These are phyloP conservation scores for Labia minor DNA, from an alignment of 2,888 invertebrate genomes.

Conservation along the genomic window DNA sequence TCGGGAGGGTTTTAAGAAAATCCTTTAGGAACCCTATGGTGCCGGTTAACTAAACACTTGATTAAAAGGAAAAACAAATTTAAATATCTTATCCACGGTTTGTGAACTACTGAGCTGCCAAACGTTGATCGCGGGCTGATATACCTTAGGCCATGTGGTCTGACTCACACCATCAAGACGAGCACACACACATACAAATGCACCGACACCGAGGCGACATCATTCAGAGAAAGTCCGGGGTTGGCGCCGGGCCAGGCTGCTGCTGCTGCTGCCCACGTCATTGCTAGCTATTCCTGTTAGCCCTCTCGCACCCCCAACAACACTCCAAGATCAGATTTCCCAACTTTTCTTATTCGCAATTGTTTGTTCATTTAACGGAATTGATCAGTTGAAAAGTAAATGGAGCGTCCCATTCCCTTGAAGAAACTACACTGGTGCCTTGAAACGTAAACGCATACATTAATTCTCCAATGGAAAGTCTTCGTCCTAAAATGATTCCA, in stretches of 20 bases:
- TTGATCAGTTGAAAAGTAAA: too few species aligned
- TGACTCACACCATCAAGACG: too few species aligned
- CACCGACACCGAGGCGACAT: too few species aligned
- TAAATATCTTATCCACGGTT: neutral
- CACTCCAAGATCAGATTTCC: neutral
- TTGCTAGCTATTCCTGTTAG: neutral
- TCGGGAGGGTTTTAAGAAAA: neutral
- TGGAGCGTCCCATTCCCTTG: too few species aligned
- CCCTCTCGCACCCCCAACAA: neutral
- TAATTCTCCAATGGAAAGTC: too few species aligned
- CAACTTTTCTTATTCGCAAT: neutral
- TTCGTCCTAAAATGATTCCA: too few species aligned
- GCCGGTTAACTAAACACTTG: neutral
- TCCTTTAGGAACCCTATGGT: constrained; percentile 3
- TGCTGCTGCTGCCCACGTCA: neutral
- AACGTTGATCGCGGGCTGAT: neutral
- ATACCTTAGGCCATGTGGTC: constrained; percentile 1
- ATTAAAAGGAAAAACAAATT: neutral
- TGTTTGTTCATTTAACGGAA: too few species aligned
- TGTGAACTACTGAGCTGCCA: neutral
- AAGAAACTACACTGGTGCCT: too few species aligned
- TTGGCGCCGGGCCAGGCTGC: neutral
- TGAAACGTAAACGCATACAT: too few species aligned
- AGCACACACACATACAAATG: constrained; percentile 13
- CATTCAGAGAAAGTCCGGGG: constrained; percentile 4